These are phyloP conservation scores for Cercocebus atys DNA, from an alignment of 2,113 vertebrate species.

Conservation along the genomic window DNA sequence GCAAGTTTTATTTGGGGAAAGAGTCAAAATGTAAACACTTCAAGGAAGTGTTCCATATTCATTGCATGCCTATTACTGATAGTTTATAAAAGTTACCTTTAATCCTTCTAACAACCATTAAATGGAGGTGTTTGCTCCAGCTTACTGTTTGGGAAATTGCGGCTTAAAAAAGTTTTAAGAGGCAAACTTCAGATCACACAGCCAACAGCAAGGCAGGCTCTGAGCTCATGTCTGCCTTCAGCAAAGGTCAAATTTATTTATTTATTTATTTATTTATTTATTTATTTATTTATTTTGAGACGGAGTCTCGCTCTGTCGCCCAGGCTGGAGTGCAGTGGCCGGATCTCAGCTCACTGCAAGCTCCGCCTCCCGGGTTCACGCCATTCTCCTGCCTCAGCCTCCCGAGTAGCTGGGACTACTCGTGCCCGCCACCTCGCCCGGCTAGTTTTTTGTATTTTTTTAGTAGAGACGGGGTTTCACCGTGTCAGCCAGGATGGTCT, in stretches of 20 bases:
- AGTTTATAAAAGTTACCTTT: neutral
- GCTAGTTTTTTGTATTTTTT: no score
- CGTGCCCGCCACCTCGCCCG: no score
- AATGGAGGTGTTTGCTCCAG: neutral
- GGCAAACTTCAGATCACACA: neutral
- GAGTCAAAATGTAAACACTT: neutral
- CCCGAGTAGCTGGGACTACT: no score
- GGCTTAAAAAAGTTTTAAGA: neutral
- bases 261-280: neutral
- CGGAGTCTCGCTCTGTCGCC: no score
- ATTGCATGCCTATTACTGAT: neutral
- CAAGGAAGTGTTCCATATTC: neutral
- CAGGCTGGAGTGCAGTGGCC: no score
- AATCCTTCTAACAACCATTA: neutral
- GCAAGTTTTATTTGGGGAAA: neutral
- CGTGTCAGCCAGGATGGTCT: no score
- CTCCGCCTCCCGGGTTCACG: no score
- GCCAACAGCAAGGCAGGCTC: neutral
- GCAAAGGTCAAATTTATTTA: neutral
- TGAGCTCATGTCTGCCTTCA: neutral
- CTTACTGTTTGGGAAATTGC: neutral
- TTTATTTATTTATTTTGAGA: neutral
- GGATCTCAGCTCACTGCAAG: no score
- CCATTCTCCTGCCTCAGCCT: no score
- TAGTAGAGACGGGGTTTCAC: no score